Percentiles rank a stretch among this genome's conserved stretches.
Conservation (phyloP, 2,888 invertebrate species). For the Nomada flava region DNA sequence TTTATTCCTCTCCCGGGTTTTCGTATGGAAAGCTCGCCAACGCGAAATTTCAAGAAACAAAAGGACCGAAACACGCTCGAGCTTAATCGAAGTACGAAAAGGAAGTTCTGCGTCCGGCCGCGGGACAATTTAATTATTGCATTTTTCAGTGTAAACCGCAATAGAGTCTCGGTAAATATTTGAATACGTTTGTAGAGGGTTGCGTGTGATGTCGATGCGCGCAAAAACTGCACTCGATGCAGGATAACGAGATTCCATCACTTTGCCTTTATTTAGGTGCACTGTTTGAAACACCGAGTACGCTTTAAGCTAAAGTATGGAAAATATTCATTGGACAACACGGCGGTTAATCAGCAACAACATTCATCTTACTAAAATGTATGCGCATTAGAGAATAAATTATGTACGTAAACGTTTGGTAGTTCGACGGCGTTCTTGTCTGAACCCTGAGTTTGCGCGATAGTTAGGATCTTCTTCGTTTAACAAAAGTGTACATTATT, state of each 20-base stretch:
- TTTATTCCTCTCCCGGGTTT: slow-evolving; percentile 49
- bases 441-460: too few relatives aligned
- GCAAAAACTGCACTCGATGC: not conserved
- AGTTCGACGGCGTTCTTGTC: not conserved
- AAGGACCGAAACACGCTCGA: not conserved
- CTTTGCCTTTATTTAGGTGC: not conserved
- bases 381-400: not conserved
- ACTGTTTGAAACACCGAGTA: not conserved
- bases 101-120: not conserved
- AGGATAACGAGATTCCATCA: not conserved
- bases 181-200: not conserved
- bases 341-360: not conserved
- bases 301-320: not conserved
- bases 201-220: not conserved
- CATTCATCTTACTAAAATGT: not conserved
- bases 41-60: not conserved
- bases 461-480: too few relatives aligned
- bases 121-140: not conserved
- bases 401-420: not conserved
- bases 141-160: not conserved
- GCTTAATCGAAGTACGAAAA: not conserved
- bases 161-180: not conserved
- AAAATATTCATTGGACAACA: not conserved
- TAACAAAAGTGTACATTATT: too few relatives aligned
- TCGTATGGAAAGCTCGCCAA: not conserved